Evolutionary conservation across 2,888 invertebrate species (phyloP).

Genomic region (Abrostola triplasia): DNA sequence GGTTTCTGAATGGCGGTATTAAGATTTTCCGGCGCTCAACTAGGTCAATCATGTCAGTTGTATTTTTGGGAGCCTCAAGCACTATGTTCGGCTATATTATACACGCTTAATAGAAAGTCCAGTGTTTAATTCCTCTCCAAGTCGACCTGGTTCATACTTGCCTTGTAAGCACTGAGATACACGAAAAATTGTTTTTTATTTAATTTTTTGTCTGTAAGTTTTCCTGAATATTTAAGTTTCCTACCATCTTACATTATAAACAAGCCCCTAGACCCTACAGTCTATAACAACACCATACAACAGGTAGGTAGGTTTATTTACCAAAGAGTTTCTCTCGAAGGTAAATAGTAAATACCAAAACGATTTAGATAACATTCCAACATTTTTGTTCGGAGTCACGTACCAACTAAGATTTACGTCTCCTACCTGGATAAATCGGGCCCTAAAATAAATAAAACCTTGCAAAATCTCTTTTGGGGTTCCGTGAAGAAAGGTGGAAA

Average conservation of each 20-base stretch:
- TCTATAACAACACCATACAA: conserved; percentile 9
- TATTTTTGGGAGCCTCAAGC: too few relatives aligned
- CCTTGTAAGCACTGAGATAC: too few relatives aligned
- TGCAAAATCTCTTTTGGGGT: conserved; percentile 25
- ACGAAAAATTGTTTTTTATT: too few relatives aligned
- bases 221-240: too few relatives aligned
- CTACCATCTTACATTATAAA: background rate
- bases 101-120: too few relatives aligned
- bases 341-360: conserved; percentile 28
- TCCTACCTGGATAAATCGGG: conserved; percentile 35
- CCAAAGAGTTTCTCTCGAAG: conserved; percentile 23
- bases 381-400: conserved; percentile 47
- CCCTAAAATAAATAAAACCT: conserved; percentile 39
- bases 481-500: background rate
- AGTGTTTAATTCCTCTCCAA: too few relatives aligned
- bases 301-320: conserved; percentile 18
- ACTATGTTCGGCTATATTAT: too few relatives aligned
- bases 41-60: too few relatives aligned
- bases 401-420: conserved; percentile 48
- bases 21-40: too few relatives aligned
- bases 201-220: too few relatives aligned
- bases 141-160: too few relatives aligned
- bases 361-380: conserved; percentile 36
- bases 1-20: too few relatives aligned
- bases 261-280: background rate